A percentile compares a stretch with the other conserved stretches of the same genome.
Conservation (phyloP, 53 echinoderm and acorn worm genomes). For the Luidia sarsii region DNA sequence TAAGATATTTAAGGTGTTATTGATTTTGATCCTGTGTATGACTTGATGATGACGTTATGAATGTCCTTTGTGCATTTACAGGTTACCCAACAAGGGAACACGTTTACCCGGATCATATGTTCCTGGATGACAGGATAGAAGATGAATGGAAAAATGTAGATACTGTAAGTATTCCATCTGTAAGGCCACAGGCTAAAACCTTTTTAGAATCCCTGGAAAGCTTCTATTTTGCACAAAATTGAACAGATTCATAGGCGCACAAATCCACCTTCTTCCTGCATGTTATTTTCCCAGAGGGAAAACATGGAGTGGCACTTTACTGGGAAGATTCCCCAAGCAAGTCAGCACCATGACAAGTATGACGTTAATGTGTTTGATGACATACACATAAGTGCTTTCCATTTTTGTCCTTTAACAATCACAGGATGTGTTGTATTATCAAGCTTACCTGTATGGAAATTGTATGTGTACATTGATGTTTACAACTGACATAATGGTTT, state of each 20-base stretch:
- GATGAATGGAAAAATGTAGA: slow-evolving; percentile 99
- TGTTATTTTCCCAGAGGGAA: slow-evolving; percentile 6
- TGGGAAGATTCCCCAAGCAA: no score
- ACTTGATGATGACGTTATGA: no score
- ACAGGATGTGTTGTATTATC: slow-evolving; percentile 29
- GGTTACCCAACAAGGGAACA: slow-evolving; percentile 72
- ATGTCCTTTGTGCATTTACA: background rate
- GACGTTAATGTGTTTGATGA: no score
- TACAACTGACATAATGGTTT: no score
- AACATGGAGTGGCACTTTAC: background rate
- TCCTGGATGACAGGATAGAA: slow-evolving; percentile 94
- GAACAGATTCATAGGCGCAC: no score
- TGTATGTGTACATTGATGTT: no score
- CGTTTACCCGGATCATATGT: slow-evolving; percentile 85
- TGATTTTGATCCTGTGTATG: background rate
- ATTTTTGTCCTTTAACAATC: slow-evolving; percentile 21
- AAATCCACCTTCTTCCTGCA: slow-evolving; percentile 8
- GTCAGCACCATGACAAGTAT: no score
- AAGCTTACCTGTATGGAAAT: no score
- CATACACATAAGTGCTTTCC: background rate
- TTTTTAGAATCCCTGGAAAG: no score
- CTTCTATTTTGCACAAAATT: no score
- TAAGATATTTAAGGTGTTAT: no score
- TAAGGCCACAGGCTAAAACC: no score
- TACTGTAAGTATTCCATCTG: slow-evolving; percentile 75